Evolutionary conservation across 2,888 invertebrate genomes (phyloP), one percentile per base, ranked within the genome.

Genomic region (Diarsia rubi): DNA sequence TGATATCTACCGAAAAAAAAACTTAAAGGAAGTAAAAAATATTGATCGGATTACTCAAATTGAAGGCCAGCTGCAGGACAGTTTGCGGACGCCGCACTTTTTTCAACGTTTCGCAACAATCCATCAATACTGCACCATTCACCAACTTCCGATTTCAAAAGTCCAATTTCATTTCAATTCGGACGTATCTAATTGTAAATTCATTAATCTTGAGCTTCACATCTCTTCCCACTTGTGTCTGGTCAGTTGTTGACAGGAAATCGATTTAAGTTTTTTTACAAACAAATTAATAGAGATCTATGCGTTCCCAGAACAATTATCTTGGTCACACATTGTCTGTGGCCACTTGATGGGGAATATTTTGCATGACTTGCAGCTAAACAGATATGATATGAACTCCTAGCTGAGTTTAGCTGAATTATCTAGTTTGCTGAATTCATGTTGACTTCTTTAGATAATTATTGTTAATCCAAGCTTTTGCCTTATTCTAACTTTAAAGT

Each of bases 231-330:
- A 95, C 95, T 95, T 95, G 94, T 94, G 92, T 90, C 93, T 96
- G 96, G 96, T 96, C 96, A 96, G 96, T 96, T 93, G 94, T 92
- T 94, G 95, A 95, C 96, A 96, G 96, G 96, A 96, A 95, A 96
- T 95, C 94, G 94, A 95, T 95, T 94, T 88, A 84, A 11, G 24
- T 70, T 79, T 87, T 87, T 85, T 82, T 88, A 88, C 81, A 91
- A 91, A 90, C 83, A 79, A 86, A 88, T 88, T 88, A 86, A 88
- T 83, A 68, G 64, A 84, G 67, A 81, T 82, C 80, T 80, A 65
- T 59, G 66, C 74, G 80, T 84, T 86, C 79, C 78, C 82, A 79
- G 78, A 83, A 86, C 70, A 74, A 78, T 83, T 52, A 70, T 73
- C 49, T 69, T 81, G 64, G 52, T 69, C 59, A 66, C 65, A 73